These are phyloP conservation scores for Crocallis elinguaria DNA, from an alignment of 2,888 invertebrate species.

Conservation along the genomic window DNA sequence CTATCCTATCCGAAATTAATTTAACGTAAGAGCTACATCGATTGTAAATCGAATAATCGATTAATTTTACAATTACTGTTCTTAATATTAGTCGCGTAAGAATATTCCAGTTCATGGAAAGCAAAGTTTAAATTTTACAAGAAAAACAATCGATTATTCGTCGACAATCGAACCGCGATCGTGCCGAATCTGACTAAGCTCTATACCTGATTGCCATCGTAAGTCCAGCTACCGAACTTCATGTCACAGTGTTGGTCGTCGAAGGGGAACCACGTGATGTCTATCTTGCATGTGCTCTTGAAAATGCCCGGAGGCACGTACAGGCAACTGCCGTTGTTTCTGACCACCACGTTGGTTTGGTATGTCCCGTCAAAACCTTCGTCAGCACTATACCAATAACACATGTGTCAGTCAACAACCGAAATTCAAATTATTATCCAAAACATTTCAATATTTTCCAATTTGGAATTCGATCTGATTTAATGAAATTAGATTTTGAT, in stretches of 20 bases:
- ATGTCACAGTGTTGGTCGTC: constrained; percentile 99
- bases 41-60: constrained; percentile 33
- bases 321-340: constrained; percentile 98
- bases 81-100: no score
- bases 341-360: constrained; percentile 99
- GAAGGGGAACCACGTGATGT: constrained; percentile 99
- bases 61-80: constrained; percentile 5
- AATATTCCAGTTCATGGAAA: no score
- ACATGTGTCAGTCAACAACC: constrained; percentile 51
- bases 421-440: background rate
- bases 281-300: constrained; percentile 99
- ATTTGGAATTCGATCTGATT: background rate
- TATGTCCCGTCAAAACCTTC: constrained; percentile 99
- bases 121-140: no score
- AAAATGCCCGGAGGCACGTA: constrained; percentile 99
- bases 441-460: background rate
- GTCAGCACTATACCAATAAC: constrained; percentile 93
- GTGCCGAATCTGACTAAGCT: constrained; percentile 27
- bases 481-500: constrained; percentile 11
- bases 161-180: constrained; percentile 21
- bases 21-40: constrained; percentile 32
- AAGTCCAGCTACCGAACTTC: constrained; percentile 99
- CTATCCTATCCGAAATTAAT: constrained; percentile 23
- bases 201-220: constrained; percentile 97
- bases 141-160: constrained; percentile 29